Conservation (phyloP, 2,113 vertebrate genomes). For the Muntiacus reevesi region DNA sequence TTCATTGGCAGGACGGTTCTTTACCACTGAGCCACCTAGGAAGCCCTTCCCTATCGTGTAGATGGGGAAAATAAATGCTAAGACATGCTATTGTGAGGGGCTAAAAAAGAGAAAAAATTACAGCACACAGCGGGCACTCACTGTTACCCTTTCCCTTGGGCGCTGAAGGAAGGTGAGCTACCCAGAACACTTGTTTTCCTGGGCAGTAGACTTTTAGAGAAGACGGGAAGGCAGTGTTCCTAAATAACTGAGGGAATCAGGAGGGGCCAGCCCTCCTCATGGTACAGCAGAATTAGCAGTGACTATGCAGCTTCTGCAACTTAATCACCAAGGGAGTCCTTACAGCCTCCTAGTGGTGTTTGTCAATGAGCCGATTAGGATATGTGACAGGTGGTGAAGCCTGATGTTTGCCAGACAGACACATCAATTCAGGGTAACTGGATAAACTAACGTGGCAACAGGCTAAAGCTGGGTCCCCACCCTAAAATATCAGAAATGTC, state of each 20-base stretch:
- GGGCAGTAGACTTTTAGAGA: not conserved
- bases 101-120: not conserved
- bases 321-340: not conserved
- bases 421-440: not conserved
- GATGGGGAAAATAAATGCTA: not conserved
- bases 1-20: not conserved
- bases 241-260: not conserved
- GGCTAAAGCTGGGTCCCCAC: not conserved
- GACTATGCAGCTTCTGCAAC: not conserved
- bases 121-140: not conserved
- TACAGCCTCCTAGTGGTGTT: not conserved
- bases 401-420: not conserved
- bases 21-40: not conserved
- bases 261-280: not conserved
- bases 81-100: not conserved
- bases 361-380: not conserved
- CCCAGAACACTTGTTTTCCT: not conserved
- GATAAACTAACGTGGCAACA: not conserved
- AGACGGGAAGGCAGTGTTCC: not conserved
- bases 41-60: not conserved
- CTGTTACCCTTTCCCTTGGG: not conserved
- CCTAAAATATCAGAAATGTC: not conserved
- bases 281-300: not conserved
- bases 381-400: not conserved
- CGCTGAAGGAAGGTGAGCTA: not conserved